phyloP scores from a whole-genome alignment of 2,113 vertebrate species.

The Crypturellus undulatus region DNA sequence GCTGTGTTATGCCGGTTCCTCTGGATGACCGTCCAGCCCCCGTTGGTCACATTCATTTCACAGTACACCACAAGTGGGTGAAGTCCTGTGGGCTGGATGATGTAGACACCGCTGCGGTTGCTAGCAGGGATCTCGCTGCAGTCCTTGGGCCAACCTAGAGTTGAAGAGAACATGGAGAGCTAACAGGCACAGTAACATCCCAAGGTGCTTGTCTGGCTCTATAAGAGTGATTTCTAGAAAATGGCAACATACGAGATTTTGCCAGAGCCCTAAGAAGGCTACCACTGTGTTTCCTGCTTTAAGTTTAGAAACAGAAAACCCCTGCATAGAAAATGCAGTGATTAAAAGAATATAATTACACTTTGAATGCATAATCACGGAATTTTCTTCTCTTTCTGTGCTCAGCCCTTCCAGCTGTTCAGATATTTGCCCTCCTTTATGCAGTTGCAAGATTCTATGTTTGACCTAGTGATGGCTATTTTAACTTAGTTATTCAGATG shows the following conservation, averaged over 20 bases:
- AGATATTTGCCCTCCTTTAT: neutral
- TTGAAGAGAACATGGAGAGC: neutral
- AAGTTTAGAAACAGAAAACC: neutral
- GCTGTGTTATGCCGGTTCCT: no score
- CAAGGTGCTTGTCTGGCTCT: neutral
- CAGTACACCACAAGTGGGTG: slow-evolving; percentile 35
- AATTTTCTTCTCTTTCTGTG: neutral
- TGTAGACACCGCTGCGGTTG: neutral
- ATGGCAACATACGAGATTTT: neutral
- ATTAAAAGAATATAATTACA: neutral
- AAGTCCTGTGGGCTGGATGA: neutral
- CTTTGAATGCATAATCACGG: neutral
- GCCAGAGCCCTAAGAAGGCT: neutral
- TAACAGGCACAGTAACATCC: neutral
- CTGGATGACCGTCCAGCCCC: neutral
- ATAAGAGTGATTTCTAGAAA: neutral
- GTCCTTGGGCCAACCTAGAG: neutral
- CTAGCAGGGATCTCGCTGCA: neutral
- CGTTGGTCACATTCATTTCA: neutral
- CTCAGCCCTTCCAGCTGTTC: neutral
- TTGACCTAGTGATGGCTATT: neutral
- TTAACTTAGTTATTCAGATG: neutral
- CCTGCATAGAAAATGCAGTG: neutral
- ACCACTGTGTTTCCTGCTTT: neutral
- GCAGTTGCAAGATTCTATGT: neutral